Evolutionary conservation across 2,888 invertebrate genomes (phyloP).

Genomic region (Phlogophora meticulosa): DNA sequence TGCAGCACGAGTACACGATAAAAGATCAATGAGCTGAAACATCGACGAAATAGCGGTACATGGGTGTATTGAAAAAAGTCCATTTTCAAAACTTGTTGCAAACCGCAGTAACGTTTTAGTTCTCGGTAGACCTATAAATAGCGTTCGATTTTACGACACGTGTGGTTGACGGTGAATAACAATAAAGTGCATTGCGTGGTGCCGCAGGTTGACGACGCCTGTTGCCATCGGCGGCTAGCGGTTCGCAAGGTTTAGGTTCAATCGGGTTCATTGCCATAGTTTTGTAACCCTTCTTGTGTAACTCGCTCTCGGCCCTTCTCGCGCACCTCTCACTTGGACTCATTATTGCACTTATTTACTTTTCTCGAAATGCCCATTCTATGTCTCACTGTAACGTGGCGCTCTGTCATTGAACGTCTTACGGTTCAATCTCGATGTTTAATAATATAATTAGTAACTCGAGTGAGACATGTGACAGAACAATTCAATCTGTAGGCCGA

Average conservation of each 20-base stretch:
- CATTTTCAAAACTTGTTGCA: slow-evolving; percentile 32
- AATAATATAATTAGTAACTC: slow-evolving; percentile 61
- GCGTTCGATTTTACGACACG: slow-evolving; percentile 58
- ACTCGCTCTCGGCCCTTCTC: slow-evolving; percentile 88
- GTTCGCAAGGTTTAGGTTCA: slow-evolving; percentile 91
- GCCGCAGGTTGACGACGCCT: slow-evolving; percentile 77
- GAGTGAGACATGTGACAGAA: slow-evolving; percentile 59
- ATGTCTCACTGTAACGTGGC: slow-evolving; percentile 37
- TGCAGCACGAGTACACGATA: slow-evolving; percentile 6
- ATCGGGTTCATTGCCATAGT: slow-evolving; percentile 91
- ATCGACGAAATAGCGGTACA: slow-evolving; percentile 33
- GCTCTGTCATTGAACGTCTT: slow-evolving; percentile 24
- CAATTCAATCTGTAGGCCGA: slow-evolving; percentile 65
- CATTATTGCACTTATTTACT: slow-evolving; percentile 79
- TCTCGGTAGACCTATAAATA: slow-evolving; percentile 57
- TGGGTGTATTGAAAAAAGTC: slow-evolving; percentile 10
- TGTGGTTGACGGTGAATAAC: slow-evolving; percentile 53
- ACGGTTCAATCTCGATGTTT: slow-evolving; percentile 45
- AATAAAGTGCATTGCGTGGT: slow-evolving; percentile 63
- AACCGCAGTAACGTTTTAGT: slow-evolving; percentile 54
- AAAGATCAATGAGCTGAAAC: slow-evolving; percentile 13
- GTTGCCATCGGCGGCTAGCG: slow-evolving; percentile 87
- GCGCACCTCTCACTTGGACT: slow-evolving; percentile 87
- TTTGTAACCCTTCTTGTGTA: slow-evolving; percentile 91
- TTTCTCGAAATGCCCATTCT: slow-evolving; percentile 64